Evolutionary conservation across 2,888 invertebrate species (phyloP).

Genomic region (Trissonchulus sp.): DNA sequence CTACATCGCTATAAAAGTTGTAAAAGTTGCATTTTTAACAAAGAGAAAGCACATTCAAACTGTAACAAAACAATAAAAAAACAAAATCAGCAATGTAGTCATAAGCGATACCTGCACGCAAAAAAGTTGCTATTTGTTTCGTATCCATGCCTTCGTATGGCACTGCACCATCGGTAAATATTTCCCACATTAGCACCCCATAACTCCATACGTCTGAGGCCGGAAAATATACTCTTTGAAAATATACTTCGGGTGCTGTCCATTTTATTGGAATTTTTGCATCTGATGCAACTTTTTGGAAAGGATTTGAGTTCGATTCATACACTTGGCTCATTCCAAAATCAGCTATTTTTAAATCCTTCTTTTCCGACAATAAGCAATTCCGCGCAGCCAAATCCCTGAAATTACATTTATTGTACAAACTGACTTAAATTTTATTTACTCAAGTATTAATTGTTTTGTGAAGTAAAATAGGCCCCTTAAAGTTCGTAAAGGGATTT

Average conservation of each 20-base stretch:
- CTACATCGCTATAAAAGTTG: no score
- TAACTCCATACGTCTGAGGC: not conserved
- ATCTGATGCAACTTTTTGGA: not conserved
- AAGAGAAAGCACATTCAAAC: no score
- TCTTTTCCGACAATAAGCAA: not conserved
- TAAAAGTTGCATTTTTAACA: no score
- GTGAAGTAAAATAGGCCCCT: no score
- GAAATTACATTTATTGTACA: no score
- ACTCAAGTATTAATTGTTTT: no score
- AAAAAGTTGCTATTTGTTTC: not conserved
- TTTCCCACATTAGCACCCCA: not conserved
- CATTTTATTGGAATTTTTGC: not conserved
- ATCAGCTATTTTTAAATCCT: not conserved
- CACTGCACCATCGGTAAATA: not conserved
- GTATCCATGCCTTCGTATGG: not conserved
- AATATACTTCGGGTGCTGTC: not conserved
- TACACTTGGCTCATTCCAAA: not conserved
- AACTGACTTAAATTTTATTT: no score
- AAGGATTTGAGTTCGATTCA: not conserved
- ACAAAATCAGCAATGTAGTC: no score
- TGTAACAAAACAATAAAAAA: no score
- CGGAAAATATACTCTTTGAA: not conserved
- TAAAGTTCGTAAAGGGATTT: no score
- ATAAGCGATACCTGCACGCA: not conserved
- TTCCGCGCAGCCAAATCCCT: not conserved